Percentiles rank a stretch among this genome's conserved stretches.
phyloP scores from a whole-genome alignment of 2,888 invertebrate species.

The Gari tellinella region DNA sequence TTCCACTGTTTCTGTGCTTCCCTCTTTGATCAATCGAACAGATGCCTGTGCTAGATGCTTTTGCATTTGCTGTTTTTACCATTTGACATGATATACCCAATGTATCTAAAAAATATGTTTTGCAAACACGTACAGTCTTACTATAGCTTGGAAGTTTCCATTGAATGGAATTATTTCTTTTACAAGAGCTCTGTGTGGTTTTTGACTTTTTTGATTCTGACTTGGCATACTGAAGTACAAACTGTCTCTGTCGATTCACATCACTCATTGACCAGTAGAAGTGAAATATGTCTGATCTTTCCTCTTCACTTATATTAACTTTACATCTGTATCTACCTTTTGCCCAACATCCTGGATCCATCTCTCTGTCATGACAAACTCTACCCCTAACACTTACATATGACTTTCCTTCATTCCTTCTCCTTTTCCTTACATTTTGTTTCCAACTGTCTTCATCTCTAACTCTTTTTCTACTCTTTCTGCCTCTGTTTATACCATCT shows the following conservation, averaged over 20 bases:
- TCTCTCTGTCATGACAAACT: too few species aligned
- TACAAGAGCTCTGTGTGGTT: not conserved
- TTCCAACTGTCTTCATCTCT: not conserved
- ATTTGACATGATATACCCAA: slow-evolving; percentile 21
- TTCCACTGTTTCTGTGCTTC: slow-evolving; percentile 10
- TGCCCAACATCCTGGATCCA: too few species aligned
- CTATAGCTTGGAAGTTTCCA: slow-evolving; percentile 12
- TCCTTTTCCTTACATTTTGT: not conserved
- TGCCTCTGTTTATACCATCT: too few species aligned
- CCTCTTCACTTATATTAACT: not conserved
- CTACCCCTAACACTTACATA: too few species aligned
- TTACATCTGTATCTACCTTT: too few species aligned
- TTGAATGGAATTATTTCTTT: slow-evolving; percentile 12
- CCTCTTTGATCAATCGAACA: slow-evolving; percentile 15
- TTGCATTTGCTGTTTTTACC: slow-evolving; percentile 13
- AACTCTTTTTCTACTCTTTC: not conserved
- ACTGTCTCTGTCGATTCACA: slow-evolving; percentile 18
- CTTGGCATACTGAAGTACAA: slow-evolving; percentile 10
- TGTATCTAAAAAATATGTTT: slow-evolving; percentile 26
- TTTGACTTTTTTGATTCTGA: slow-evolving; percentile 12
- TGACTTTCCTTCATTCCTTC: too few species aligned
- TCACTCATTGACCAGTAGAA: slow-evolving; percentile 13
- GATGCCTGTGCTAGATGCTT: slow-evolving; percentile 3
- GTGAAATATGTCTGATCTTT: slow-evolving; percentile 3
- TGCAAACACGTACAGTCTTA: slow-evolving; percentile 7